Evolutionary conservation across 1,140 invertebrate genomes (phyloP).

Genomic region (Epicauta chinensis): DNA sequence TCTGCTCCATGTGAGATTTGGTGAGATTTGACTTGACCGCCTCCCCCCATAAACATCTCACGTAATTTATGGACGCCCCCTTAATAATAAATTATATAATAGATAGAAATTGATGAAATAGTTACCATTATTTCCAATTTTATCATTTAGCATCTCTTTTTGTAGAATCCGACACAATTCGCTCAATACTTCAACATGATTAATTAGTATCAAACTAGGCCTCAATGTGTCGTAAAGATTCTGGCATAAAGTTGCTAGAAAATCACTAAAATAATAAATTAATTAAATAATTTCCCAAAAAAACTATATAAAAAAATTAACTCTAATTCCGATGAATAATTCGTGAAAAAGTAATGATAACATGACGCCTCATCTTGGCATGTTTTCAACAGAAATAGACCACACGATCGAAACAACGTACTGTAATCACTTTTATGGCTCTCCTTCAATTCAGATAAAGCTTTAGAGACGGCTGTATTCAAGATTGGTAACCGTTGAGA

Average conservation of each 20-base stretch:
- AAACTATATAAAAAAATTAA: conserved; percentile 34
- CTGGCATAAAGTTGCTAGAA: conserved; percentile 79
- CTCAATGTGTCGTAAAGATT: conserved; percentile 88
- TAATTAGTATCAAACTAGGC: conserved; percentile 95
- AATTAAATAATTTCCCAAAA: conserved; percentile 9
- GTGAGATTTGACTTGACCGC: no score
- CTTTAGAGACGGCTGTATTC: conserved; percentile 67
- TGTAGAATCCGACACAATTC: not conserved
- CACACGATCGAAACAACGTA: conserved; percentile 77
- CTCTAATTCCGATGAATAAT: conserved; percentile 58
- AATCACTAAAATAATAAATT: conserved; percentile 50
- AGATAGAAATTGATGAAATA: no score
- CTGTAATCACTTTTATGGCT: conserved; percentile 80
- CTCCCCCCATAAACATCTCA: no score
- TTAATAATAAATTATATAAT: no score
- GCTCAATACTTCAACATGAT: conserved; percentile 94
- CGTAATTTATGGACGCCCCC: no score
- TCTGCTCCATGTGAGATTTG: no score
- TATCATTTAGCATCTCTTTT: conserved; percentile 73
- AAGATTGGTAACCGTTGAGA: conserved; percentile 66
- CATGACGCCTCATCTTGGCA: conserved; percentile 88
- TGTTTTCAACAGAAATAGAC: conserved; percentile 83
- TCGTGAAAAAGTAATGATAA: conserved; percentile 82
- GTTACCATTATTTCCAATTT: conserved; percentile 79
- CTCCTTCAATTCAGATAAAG: conserved; percentile 63